Conservation (phyloP, 2,113 vertebrate genomes). For the Panurus biarmicus region DNA sequence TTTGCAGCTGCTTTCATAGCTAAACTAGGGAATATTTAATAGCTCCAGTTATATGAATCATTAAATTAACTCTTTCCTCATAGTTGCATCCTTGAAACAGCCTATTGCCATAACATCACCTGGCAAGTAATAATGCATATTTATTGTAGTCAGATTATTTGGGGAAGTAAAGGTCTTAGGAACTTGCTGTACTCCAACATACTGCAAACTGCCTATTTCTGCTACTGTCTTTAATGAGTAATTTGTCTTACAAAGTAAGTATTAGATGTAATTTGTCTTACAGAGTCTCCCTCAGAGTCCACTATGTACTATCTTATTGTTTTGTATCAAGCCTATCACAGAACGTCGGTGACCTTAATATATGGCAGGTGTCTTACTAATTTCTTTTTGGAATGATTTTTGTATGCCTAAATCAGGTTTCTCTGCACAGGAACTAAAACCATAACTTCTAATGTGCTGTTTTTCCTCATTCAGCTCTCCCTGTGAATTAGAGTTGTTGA, state of each 20-base stretch:
- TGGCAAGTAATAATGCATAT: background rate
- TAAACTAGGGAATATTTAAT: background rate
- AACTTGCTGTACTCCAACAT: background rate
- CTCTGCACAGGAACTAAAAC: background rate
- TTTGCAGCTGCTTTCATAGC: background rate
- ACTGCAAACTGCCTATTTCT: background rate
- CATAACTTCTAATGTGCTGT: rapidly evolving
- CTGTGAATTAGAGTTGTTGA: background rate
- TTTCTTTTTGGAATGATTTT: background rate
- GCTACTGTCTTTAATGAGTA: background rate
- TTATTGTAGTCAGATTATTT: background rate
- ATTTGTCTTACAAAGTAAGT: background rate
- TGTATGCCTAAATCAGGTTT: background rate
- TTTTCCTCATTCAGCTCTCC: background rate
- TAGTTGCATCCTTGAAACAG: background rate
- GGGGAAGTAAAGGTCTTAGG: background rate
- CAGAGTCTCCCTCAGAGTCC: background rate
- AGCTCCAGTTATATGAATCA: background rate
- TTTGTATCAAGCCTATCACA: background rate
- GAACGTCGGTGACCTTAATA: background rate
- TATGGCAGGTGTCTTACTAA: background rate
- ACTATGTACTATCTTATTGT: background rate
- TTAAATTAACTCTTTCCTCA: background rate
- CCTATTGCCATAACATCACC: background rate
- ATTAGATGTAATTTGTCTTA: background rate